These are phyloP conservation scores for Podiceps cristatus DNA, from an alignment of 2,113 vertebrate species.

Conservation along the genomic window DNA sequence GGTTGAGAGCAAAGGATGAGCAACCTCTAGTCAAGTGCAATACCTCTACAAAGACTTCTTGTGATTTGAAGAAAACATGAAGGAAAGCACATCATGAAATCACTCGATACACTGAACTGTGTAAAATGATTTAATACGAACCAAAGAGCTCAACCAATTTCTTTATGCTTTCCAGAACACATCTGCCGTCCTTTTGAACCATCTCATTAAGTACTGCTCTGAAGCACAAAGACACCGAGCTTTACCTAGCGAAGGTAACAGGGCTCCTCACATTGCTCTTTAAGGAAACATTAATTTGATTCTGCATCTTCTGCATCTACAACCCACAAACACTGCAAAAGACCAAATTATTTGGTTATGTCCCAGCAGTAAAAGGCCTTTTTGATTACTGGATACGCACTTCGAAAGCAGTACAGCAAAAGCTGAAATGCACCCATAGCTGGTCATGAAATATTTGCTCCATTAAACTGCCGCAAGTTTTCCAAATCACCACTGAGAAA, in stretches of 20 bases:
- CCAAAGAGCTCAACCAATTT: not conserved
- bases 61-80: not conserved
- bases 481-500: not conserved
- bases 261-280: not conserved
- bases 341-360: not conserved
- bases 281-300: not conserved
- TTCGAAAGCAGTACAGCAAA: not conserved
- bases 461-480: not conserved
- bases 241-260: not conserved
- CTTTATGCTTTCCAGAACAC: not conserved
- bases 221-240: not conserved
- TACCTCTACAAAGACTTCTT: not conserved
- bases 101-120: not conserved
- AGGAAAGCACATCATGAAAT: not conserved
- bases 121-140: not conserved
- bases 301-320: not conserved
- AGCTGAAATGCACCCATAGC: not conserved
- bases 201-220: not conserved
- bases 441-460: not conserved
- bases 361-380: not conserved
- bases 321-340: not conserved
- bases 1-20: not conserved
- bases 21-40: not conserved
- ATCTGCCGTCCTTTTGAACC: slow-evolving; percentile 20
- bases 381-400: not conserved